phyloP scores from a whole-genome alignment of 2,888 invertebrate species.

The Callyntrura sp. region DNA sequence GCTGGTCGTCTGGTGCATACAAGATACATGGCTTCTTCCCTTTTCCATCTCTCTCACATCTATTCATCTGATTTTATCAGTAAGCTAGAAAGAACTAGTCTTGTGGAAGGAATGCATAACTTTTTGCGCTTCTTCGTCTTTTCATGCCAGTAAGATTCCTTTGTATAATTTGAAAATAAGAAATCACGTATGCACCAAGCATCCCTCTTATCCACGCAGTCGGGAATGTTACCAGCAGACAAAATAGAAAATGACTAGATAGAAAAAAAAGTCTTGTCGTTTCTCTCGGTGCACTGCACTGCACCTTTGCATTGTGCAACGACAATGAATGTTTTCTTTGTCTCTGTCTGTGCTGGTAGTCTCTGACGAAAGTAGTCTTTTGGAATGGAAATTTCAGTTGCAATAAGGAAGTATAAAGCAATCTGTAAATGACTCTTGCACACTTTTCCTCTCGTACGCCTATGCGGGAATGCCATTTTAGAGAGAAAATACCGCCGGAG shows the following conservation, averaged over 20 bases:
- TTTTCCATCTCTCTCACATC: background rate
- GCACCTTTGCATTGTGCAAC: conserved; percentile 41
- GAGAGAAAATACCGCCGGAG: conserved; percentile 43
- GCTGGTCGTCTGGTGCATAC: background rate
- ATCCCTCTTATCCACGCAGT: conserved; percentile 34
- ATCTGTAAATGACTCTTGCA: conserved; percentile 47
- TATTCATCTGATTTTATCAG: conserved; percentile 61
- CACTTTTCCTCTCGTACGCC: conserved; percentile 3
- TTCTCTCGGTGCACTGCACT: conserved; percentile 26
- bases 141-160: conserved; percentile 45
- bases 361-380: conserved; percentile 34
- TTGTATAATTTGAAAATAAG: conserved; percentile 64
- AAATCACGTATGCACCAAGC: conserved; percentile 67
- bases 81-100: conserved; percentile 53
- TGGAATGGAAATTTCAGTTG: conserved; percentile 55
- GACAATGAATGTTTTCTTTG: conserved; percentile 37
- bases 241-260: conserved; percentile 55
- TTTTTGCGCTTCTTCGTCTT: conserved; percentile 38
- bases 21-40: conserved; percentile 11
- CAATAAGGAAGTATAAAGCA: conserved; percentile 66
- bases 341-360: conserved; percentile 1
- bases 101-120: conserved; percentile 73
- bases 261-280: conserved; percentile 11
- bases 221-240: conserved; percentile 17
- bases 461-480: background rate